Conservation (phyloP, 2,113 vertebrate genomes). For the Notothenia coriiceps region DNA sequence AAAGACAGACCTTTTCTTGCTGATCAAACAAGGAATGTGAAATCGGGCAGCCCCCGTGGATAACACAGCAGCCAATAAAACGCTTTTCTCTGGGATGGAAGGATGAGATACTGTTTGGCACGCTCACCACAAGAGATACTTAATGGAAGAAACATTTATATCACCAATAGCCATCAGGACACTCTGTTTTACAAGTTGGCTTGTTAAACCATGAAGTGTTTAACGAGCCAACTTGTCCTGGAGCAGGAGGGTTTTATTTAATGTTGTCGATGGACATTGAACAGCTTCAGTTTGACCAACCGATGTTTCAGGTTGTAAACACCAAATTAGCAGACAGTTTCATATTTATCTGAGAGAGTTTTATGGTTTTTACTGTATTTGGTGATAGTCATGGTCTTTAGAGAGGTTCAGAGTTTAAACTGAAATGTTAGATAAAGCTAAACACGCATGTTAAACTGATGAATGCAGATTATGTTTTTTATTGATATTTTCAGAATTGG, state of each 20-base stretch:
- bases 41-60: conserved; percentile 24
- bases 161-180: conserved; percentile 39
- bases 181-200: conserved; percentile 41
- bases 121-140: conserved; percentile 36
- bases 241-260: conserved; percentile 11
- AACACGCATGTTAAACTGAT: not conserved
- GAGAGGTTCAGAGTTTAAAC: not conserved
- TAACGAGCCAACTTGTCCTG: conserved; percentile 21
- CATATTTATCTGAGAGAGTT: not conserved
- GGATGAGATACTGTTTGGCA: conserved; percentile 23
- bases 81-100: not conserved
- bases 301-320: not conserved
- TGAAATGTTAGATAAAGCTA: not conserved
- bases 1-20: conserved; percentile 3
- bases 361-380: not conserved
- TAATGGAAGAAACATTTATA: conserved; percentile 55
- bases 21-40: conserved; percentile 4
- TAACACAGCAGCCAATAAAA: conserved; percentile 13
- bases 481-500: not conserved
- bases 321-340: not conserved
- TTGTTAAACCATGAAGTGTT: conserved; percentile 46
- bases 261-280: conserved; percentile 1
- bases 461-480: not conserved
- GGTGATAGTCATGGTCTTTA: not conserved
- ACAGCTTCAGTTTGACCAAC: not conserved